A percentile compares a stretch with the other conserved stretches of the same genome.
Conservation (phyloP, 2,113 vertebrate species). For the Sebastes schlegelii region DNA sequence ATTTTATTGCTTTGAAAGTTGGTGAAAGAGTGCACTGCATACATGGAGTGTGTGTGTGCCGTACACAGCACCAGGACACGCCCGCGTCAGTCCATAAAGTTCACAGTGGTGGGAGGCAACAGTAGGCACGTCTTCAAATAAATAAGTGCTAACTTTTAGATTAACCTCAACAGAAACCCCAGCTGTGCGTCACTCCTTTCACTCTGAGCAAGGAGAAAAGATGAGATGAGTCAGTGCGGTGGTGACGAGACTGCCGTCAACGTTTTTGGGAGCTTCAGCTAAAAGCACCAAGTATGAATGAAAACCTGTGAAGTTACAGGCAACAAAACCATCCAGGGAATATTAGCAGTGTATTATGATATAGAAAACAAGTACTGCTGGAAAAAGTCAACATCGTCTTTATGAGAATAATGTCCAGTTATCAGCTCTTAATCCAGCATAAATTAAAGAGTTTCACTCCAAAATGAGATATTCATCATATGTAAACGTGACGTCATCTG, state of each 20-base stretch:
- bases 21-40: slow-evolving; percentile 32
- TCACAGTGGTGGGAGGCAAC: slow-evolving; percentile 26
- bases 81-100: neutral
- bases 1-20: slow-evolving; percentile 54
- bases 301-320: slow-evolving; percentile 4
- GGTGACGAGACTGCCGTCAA: neutral
- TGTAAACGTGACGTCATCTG: neutral
- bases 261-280: neutral
- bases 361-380: slow-evolving; percentile 2
- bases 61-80: neutral
- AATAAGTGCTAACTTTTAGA: slow-evolving; percentile 25
- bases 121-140: slow-evolving; percentile 45
- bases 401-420: neutral
- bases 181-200: slow-evolving; percentile 7
- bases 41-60: neutral
- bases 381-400: slow-evolving; percentile 18
- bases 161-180: slow-evolving; percentile 19
- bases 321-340: neutral
- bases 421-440: neutral
- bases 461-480: neutral
- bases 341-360: neutral
- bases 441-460: slow-evolving; percentile 3
- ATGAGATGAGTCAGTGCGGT: neutral
- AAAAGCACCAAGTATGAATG: slow-evolving; percentile 17
- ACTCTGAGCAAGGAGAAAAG: slow-evolving; percentile 1